Evolutionary conservation across 35 echinoderm and acorn worm genomes (phyloP).

Genomic region (Ptychodera flava): DNA sequence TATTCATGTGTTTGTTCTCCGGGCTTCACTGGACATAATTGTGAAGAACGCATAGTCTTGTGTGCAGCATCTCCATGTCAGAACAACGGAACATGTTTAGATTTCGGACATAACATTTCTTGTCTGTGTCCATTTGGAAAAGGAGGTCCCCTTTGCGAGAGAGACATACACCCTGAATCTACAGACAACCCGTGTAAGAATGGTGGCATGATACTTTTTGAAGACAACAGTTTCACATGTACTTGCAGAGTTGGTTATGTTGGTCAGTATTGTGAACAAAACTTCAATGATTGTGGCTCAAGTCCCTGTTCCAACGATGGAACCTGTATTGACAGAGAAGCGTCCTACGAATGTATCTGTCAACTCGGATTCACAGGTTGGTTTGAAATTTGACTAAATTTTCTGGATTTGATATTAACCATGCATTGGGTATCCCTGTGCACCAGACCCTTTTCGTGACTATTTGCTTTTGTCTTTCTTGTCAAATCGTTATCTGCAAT

Average conservation of each 20-base stretch:
- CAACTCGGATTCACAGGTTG: conserved; percentile 9
- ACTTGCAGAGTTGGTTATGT: not conserved
- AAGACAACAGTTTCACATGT: not conserved
- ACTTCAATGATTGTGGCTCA: conserved; percentile 18
- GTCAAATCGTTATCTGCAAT: too few relatives aligned
- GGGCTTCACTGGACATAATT: conserved; percentile 29
- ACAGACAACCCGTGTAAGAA: not conserved
- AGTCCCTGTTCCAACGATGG: conserved; percentile 13
- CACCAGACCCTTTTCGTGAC: too few relatives aligned
- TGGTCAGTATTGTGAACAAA: not conserved
- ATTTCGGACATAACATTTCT: conserved; percentile 11
- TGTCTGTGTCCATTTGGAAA: not conserved
- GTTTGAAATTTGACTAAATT: too few relatives aligned
- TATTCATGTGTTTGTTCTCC: conserved; percentile 44
- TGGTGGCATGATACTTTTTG: not conserved
- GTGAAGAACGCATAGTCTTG: conserved; percentile 24
- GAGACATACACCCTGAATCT: not conserved
- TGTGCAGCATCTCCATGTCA: conserved; percentile 44
- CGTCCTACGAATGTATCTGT: conserved; percentile 14
- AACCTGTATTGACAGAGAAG: conserved; percentile 20
- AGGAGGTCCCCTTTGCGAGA: not conserved
- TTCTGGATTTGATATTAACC: too few relatives aligned
- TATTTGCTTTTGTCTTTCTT: too few relatives aligned
- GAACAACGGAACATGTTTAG: conserved; percentile 45
- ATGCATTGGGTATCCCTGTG: too few relatives aligned